Base-by-base conservation (phyloP, 2,888 invertebrate species). In the Rotaria magnacalcarata region DNA sequence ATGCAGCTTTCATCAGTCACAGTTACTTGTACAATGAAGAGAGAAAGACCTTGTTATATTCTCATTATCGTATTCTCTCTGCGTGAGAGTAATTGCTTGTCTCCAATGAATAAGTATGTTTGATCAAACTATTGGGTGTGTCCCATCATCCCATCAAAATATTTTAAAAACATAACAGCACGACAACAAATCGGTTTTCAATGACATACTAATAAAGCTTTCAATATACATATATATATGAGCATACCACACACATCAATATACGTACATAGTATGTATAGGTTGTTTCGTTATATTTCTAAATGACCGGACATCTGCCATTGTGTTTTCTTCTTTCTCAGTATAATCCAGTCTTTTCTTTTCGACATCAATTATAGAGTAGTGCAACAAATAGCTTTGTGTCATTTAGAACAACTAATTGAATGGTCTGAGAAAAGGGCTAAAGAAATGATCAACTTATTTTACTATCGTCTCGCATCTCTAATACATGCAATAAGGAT, bases 1-100 rank as follows among this genome's bases (percentile, higher is more conserved):
- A 67, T 34, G 67, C 67, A 14, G 67, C 0, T 34, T 41, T 67
- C 67, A 67, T 67, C 67, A 67, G 67, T 67, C 19, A 67, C 67
- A 67, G 67, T 19, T 67, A 34, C 67, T 41, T 67, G 67, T 34
- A 67, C 67, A 67, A 67, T 34, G 54, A 21, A 54, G 54, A 21
- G 6, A 54, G 54, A 60, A 8, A 67, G 34, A 67, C 34, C 67
- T 67, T 27, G 67, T 67, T 67, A 67, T 34, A 67, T 67, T 67
- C 67, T 67, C 67, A 67, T 67, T 41, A 67, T 34, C 34, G 34
- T 34, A 6, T 34, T 67, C 67, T 67, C 34, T 67, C 34, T 67
- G 67, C 67, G 67, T 67, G 67, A 34, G 67, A 67, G 34, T 67
- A 67, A 67, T 67, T 67, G 67, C 67, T 67, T 67, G 67, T 67